Evolutionary conservation across 1,140 invertebrate genomes (phyloP).

Genomic region (Drosophila serrata): DNA sequence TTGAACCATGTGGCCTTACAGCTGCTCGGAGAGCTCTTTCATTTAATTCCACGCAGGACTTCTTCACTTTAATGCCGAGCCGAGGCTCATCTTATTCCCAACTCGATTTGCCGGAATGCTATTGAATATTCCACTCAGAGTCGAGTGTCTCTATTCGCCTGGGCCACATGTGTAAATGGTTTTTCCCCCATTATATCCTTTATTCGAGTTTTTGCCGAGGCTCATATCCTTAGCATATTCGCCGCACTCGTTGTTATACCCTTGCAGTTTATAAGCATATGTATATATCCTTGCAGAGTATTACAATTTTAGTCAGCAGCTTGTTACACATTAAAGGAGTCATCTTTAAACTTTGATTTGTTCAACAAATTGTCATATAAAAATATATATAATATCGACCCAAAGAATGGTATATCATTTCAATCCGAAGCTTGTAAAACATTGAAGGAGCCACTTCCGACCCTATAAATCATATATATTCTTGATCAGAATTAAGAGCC

Average conservation of each 20-base stretch:
- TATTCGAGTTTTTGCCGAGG: constrained; percentile 17
- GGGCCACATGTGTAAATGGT: constrained; percentile 55
- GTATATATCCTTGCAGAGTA: too few relatives aligned
- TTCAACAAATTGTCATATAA: too few relatives aligned
- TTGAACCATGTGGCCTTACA: constrained; percentile 8
- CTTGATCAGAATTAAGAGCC: too few relatives aligned
- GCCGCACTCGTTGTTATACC: constrained; percentile 11
- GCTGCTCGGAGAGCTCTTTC: not conserved
- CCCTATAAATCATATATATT: too few relatives aligned
- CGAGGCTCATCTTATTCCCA: constrained; percentile 24
- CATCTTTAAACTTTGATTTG: too few relatives aligned
- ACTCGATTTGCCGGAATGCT: constrained; percentile 34
- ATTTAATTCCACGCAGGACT: constrained; percentile 17
- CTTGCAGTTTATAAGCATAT: too few relatives aligned
- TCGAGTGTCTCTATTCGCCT: constrained; percentile 53
- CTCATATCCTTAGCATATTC: constrained; percentile 29
- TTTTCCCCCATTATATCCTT: constrained; percentile 34
- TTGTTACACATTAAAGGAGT: too few relatives aligned
- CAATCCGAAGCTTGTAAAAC: too few relatives aligned
- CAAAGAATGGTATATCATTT: too few relatives aligned
- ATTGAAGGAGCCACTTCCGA: too few relatives aligned
- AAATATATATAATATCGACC: too few relatives aligned
- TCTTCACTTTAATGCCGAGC: constrained; percentile 23
- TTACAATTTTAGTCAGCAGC: too few relatives aligned
- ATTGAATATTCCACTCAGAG: constrained; percentile 38